Base-by-base conservation (phyloP, 2,797 vertebrate genomes). In the Lindbergichthys nudifrons region DNA sequence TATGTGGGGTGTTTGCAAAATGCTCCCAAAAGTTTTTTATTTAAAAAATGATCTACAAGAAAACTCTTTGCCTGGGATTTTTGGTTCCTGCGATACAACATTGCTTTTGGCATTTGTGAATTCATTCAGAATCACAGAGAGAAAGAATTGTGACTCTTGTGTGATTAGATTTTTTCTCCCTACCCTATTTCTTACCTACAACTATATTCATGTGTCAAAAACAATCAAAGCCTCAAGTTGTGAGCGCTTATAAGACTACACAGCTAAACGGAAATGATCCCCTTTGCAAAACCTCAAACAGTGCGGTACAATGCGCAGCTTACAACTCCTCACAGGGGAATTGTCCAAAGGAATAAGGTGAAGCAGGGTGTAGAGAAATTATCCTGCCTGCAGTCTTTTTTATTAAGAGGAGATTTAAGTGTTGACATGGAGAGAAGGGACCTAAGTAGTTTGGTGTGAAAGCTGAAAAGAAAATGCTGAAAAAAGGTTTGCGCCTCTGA, bases 251-350 rank as follows among this genome's bases (percentile, higher is more conserved):
- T 36, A 79, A 51, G 18, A 65, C 63, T 57, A 23, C n/a, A 42
- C 5, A 11, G 36, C 39, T 42, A 75, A 77, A 73, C 26, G 71
- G 18, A 83, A 83, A 76, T 5, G 15, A 77, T 79, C 54, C 47
- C 47, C 46, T 71, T 62, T 63, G 50, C 57, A 74, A 71, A 62
- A 65, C 54, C 46, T 73, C 11, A 1, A 81, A 77, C 56, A 75
- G 57, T 56, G 57, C 54, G 30, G n/a, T 81, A 76, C 72, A 87
- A 89, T 92, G 89, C 77, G 82, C 50, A 82, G 46, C 69, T 68
- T 87, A 81, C 73, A 82, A 83, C 57, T 82, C 70, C 76, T 83
- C 77, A 72, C 58, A 13, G 53, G 79, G 59, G 47, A 82, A 81
- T 78, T 78, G 79, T 81, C 80, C 54, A 60, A 63, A 75, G 54